Conservation (phyloP, 2,113 vertebrate species). For the Accipiter cooperii region DNA sequence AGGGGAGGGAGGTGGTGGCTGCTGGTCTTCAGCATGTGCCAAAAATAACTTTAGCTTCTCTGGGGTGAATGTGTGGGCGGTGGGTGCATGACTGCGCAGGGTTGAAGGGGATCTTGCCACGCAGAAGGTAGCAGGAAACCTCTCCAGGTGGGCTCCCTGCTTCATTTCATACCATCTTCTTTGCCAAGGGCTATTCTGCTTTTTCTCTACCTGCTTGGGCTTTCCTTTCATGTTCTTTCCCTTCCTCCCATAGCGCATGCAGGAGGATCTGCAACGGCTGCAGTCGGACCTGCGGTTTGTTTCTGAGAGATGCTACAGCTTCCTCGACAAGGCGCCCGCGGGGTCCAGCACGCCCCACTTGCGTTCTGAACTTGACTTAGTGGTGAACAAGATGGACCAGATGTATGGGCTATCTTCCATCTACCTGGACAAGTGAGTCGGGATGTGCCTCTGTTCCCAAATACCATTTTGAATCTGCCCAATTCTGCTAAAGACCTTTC, state of each 20-base stretch:
- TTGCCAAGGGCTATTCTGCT: not conserved
- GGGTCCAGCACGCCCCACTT: constrained; percentile 79
- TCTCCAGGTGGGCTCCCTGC: not conserved
- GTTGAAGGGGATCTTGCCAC: not conserved
- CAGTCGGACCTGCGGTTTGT: constrained; percentile 75
- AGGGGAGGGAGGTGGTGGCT: not conserved
- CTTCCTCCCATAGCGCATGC: constrained; percentile 66
- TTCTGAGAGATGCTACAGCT: constrained; percentile 80
- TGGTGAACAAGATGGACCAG: constrained; percentile 84
- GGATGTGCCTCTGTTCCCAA: not conserved
- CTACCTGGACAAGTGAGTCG: constrained; percentile 89
- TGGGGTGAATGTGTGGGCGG: accelerated
- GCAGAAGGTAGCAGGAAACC: not conserved
- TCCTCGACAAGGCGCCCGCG: constrained; percentile 84
- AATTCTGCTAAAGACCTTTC: not conserved
- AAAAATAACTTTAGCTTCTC: not conserved
- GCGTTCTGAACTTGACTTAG: constrained; percentile 82
- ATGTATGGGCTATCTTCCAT: constrained; percentile 82
- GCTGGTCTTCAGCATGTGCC: not conserved
- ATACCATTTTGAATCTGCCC: not conserved
- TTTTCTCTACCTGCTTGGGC: not conserved
- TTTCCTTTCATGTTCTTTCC: not conserved
- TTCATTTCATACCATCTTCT: not conserved
- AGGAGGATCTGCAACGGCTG: constrained; percentile 79
- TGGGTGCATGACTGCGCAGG: accelerated